Base-by-base conservation (phyloP, 2,113 vertebrate genomes). In the Galeopterus variegatus region DNA sequence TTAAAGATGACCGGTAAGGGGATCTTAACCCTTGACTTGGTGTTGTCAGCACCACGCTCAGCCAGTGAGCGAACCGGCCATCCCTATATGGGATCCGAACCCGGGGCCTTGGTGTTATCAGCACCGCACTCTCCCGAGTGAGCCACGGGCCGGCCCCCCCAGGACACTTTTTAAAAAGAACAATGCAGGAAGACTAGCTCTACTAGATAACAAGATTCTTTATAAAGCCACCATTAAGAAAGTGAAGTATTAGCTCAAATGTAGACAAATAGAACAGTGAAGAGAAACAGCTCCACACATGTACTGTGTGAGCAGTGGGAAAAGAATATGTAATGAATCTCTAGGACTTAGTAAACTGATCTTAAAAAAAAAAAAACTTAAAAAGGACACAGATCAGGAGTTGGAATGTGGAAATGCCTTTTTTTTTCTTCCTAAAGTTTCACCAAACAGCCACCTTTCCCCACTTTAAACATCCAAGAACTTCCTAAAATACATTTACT, bases 401-500 rank as follows among this genome's bases (percentile, higher is more conserved):
- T 24, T 84, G 17, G n/a, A 75, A 83, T 65, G 15, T 65, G 13
- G 77, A 84, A 90, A 28, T 76, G 21, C 19, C 21, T 83, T 45
- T 77, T 84, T 2, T 79, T 64, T 54, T 41, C 54, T 88, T 73
- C 31, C 31, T 41, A 54, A 54, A 45, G 8, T 93, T 95, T 93
- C 31, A 76, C 41, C 60, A 81, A 65, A 77, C 31, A 88, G 10
- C 69, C 52, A 82, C 41, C 11, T 83, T 72, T 82, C 33, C 31
- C 18, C 52, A 88, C 21, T 88, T 92, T 75, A 88, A 82, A 67
- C 10, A 81, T 36, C 33, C 21, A 64, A n/a, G 36, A 92, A 41
- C 85, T 88, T 88, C 31, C 79, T 54, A 88, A 93, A 88, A 69
- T 69, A 60, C 83, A 67, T 33, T 76, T 83, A 76, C 5, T 33